Percentiles rank a stretch among this genome's conserved stretches.
Evolutionary conservation across 2,888 invertebrate genomes (phyloP).

Genomic region (Temnothorax unifasciatus): DNA sequence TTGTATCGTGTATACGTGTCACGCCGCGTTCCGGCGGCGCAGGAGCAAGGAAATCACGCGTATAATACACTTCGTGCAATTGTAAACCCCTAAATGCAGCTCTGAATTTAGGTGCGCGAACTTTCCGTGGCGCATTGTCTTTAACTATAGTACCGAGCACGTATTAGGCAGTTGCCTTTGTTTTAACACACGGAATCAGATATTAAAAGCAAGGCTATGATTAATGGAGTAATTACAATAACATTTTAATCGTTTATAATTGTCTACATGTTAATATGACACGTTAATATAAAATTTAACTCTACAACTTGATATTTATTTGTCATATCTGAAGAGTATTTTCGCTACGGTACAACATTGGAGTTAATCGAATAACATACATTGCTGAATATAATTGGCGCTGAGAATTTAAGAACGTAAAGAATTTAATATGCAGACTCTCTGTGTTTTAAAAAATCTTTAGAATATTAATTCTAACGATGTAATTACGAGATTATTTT

Average conservation of each 20-base stretch:
- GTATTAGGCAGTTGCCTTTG: neutral
- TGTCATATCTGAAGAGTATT: neutral
- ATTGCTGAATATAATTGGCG: neutral
- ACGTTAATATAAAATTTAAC: neutral
- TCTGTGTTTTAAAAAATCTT: neutral
- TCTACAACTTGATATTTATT: neutral
- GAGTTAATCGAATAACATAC: neutral
- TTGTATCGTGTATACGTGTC: neutral
- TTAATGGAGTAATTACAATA: neutral
- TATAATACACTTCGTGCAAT: neutral
- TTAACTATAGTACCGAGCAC: neutral
- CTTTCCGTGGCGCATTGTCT: neutral
- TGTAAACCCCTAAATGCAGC: neutral
- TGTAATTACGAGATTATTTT: neutral
- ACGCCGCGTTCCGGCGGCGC: neutral
- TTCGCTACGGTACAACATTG: neutral
- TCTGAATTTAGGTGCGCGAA: neutral
- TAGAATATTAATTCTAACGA: neutral
- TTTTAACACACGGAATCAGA: neutral
- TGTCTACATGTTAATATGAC: neutral
- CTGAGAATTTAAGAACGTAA: neutral
- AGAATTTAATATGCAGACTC: neutral
- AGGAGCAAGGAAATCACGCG: neutral
- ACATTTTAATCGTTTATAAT: neutral
- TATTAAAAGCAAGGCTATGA: neutral